Base-by-base conservation (phyloP, 2,113 vertebrate species). In the Galeopterus variegatus region DNA sequence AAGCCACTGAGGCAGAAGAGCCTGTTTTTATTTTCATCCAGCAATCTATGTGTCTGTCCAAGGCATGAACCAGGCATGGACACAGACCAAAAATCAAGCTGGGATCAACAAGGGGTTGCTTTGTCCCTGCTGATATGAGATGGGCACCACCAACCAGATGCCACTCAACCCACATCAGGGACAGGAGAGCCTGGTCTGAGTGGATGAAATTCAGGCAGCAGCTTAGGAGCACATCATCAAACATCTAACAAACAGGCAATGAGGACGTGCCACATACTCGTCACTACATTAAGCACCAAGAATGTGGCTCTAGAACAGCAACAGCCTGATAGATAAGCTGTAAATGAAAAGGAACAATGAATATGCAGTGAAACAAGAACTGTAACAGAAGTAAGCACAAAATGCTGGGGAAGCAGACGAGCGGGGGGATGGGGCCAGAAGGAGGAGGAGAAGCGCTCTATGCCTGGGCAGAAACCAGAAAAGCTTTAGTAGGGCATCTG, bases 271-370 rank as follows among this genome's bases (percentile, higher is more conserved):
- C n/a, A 17, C 50, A 65, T 10, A 3, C 54, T 4, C 5, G 4
- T 21, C 31, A 26, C 70, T 56, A 6, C 3, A 28, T 33, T 13
- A 65, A 26, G n/a, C 1, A 24, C 58, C 36, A 21, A 65, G 18
- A 17, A 41, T 0, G 0, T 45, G 9, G 58, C 48, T 56, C n/a
- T 36, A n/a, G 28, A 79, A 79, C 31, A 79, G 62, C 73, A 70
- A 19, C 2, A 31, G 31, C 28, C 82, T 73, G 62, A 36, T 0
- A 62, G 56, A 26, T 41, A 31, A 26, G 24, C 56, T 41, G 2
- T 31, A 50, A 0, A 0, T 62, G 79, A 45, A 50, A 50, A 36
- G 0, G 11, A 50, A 21, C 41, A 36, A 8, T 7, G 36, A 73
- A 45, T 58, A 48, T 48, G 24, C 69, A 15, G 33, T 9, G 10